These are phyloP conservation scores for Peromyscus maniculatus DNA, from an alignment of 2,113 vertebrate genomes.

Conservation along the genomic window DNA sequence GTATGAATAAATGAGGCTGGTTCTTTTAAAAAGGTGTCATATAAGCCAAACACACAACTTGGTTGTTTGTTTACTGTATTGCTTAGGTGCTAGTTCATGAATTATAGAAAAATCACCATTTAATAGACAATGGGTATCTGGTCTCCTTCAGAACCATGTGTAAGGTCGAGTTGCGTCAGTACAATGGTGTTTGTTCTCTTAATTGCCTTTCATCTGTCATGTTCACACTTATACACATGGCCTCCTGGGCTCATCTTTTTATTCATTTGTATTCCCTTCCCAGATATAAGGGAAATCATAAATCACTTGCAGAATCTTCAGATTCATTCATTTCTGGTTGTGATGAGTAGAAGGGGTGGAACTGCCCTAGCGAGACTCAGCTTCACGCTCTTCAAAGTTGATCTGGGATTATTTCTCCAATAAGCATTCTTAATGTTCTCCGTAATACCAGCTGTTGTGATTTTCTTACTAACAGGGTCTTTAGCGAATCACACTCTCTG, in stretches of 20 bases:
- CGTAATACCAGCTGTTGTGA: constrained; percentile 80
- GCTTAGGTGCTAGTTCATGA: not conserved
- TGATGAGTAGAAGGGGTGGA: constrained; percentile 53
- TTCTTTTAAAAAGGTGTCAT: not conserved
- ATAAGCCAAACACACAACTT: not conserved
- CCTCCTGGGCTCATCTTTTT: constrained; percentile 63
- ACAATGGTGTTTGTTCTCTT: constrained; percentile 73
- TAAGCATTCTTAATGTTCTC: constrained; percentile 72
- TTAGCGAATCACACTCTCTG: constrained; percentile 72
- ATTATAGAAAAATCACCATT: constrained; percentile 37
- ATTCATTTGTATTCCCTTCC: constrained; percentile 72
- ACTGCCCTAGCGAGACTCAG: constrained; percentile 70
- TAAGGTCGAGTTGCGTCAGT: constrained; percentile 61
- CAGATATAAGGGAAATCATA: constrained; percentile 75
- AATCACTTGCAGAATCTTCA: constrained; percentile 70
- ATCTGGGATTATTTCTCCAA: constrained; percentile 79
- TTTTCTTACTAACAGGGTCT: constrained; percentile 75
- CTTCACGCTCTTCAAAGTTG: constrained; percentile 71
- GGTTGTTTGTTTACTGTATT: not conserved
- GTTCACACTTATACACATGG: constrained; percentile 26
- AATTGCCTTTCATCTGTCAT: constrained; percentile 75
- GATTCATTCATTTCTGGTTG: constrained; percentile 71
- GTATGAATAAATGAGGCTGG: not conserved
- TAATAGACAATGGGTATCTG: constrained; percentile 26
- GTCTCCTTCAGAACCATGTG: constrained; percentile 71